These are phyloP conservation scores for Tenodera sinensis DNA, from an alignment of 2,888 invertebrate species.

Conservation along the genomic window DNA sequence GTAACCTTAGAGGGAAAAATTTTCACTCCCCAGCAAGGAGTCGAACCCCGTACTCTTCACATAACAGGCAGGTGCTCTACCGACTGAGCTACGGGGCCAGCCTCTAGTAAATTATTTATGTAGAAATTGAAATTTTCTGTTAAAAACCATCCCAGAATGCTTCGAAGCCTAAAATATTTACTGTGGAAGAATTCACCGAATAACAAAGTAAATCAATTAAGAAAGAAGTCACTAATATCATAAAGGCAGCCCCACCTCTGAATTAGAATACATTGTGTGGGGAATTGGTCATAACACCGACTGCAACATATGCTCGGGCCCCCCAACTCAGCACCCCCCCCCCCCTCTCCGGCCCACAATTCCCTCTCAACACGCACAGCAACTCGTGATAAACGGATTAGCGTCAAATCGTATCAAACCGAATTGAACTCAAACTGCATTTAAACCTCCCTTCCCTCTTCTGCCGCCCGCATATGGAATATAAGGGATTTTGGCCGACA, in stretches of 20 bases:
- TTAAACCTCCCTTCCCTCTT: slow-evolving; percentile 11
- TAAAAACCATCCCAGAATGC: too few species aligned
- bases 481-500: slow-evolving; percentile 21
- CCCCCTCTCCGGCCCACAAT: neutral
- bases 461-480: slow-evolving; percentile 14
- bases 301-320: slow-evolving; percentile 16
- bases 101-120: too few species aligned
- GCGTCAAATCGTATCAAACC: slow-evolving; percentile 33
- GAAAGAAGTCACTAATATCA: neutral
- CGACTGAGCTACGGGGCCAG: too few species aligned
- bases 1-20: too few species aligned
- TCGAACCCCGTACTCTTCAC: too few species aligned
- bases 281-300: neutral
- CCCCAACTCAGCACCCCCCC: neutral
- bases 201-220: too few species aligned
- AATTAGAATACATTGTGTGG: neutral
- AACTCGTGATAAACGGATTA: slow-evolving; percentile 32
- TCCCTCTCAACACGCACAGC: slow-evolving; percentile 10
- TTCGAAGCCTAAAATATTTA: too few species aligned
- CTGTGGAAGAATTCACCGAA: too few species aligned
- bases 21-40: too few species aligned
- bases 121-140: too few species aligned
- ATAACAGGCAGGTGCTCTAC: too few species aligned
- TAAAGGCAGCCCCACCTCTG: neutral
- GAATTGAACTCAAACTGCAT: slow-evolving; percentile 32